These are phyloP conservation scores for Drosophila ercepeae DNA, from an alignment of 1,140 invertebrate genomes.

Conservation along the genomic window DNA sequence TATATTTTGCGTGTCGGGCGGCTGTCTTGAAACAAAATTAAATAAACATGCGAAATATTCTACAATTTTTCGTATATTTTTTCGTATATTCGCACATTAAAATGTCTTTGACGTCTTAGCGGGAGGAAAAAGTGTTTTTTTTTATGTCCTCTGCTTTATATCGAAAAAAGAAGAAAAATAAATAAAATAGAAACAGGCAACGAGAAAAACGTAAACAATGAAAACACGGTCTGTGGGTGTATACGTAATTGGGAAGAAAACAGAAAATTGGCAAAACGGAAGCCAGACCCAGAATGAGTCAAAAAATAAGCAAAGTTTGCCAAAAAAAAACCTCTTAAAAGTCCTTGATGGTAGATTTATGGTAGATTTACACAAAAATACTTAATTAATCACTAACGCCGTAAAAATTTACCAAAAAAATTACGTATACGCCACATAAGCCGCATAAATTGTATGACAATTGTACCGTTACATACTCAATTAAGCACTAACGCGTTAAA, in stretches of 20 bases:
- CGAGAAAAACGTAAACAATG: constrained; percentile 19
- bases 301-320: background rate
- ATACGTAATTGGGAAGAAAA: constrained; percentile 1
- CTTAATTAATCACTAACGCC: background rate
- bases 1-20: constrained; percentile 64
- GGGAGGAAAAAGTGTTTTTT: constrained; percentile 27
- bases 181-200: constrained; percentile 28
- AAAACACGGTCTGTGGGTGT: constrained; percentile 23
- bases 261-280: constrained; percentile 32
- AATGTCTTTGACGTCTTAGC: constrained; percentile 65
- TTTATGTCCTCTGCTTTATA: constrained; percentile 34
- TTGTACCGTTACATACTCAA: no score
- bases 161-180: constrained; percentile 29
- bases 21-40: constrained; percentile 32
- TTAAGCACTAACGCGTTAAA: no score
- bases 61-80: constrained; percentile 11
- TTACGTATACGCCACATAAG: background rate
- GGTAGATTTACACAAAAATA: background rate
- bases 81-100: constrained; percentile 32
- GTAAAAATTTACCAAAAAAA: background rate
- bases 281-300: constrained; percentile 1
- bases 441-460: no score
- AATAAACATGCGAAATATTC: constrained; percentile 36
- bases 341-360: constrained; percentile 3
- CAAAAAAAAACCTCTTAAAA: background rate